Evolutionary conservation across 2,888 invertebrate species (phyloP), one percentile per base, ranked within the genome.

Genomic region (Chloromyia formosa): DNA sequence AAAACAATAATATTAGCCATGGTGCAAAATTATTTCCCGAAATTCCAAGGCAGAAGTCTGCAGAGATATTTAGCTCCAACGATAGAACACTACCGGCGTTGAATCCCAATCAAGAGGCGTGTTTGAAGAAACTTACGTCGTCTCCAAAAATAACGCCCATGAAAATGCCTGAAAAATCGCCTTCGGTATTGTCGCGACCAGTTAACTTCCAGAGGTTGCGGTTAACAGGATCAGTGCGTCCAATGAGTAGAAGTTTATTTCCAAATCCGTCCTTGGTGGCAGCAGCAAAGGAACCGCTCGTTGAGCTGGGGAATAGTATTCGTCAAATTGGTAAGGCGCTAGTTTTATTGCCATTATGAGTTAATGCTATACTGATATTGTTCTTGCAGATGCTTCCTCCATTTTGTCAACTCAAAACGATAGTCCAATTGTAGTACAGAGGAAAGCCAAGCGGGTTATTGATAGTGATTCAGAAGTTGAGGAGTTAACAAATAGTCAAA

Each of bases 61-160:
- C 69, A 27, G 73, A 74, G n/a, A 22, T 74, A 68, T 74, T 76
- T 72, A 49, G 58, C 16, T 73, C 73, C 4, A 54, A 56, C 18
- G 73, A 75, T 18, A 61, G 61, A 12, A 73, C 64, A 56, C 35
- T 75, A 9, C 45, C 22, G 7, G 7, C 27, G 27, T 10, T 66
- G 5, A 18, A 56, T 60, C 74, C 54, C 10, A 54, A 35, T 35
- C 56, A 69, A 27, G 54, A 53, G n/a, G 23, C 20, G 14, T 2
- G 12, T 42, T n/a, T 42, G 3, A 61, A 53, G 12, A 53, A 60
- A 5, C 5, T 16, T 16, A n/a, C 60, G 45, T 62, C 53, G 14
- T 58, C 58, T 12, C 35, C 20, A 1, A 16, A 10, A 22, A 14
- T 1, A 14, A 12, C 40, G 20, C 4, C 5, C 2, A n/a, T 10